These are phyloP conservation scores for Xyrauchen texanus DNA, from an alignment of 2,113 vertebrate genomes.

Conservation along the genomic window DNA sequence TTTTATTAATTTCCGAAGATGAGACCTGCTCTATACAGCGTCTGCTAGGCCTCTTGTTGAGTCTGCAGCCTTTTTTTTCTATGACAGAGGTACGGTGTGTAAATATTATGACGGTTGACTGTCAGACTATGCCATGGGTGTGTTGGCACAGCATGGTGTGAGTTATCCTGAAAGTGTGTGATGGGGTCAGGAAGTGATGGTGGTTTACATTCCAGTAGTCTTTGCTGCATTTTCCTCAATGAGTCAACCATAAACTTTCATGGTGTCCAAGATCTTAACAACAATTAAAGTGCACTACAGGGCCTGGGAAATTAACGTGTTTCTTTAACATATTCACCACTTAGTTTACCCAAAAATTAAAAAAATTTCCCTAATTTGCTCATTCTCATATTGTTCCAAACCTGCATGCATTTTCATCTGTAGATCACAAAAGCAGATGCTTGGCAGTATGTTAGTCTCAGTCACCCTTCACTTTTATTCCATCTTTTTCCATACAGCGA, in stretches of 20 bases:
- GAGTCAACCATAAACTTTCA: slow-evolving; percentile 64
- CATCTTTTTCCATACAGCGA: too few relatives aligned
- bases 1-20: slow-evolving; percentile 73
- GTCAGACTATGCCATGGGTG: slow-evolving; percentile 68
- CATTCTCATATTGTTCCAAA: too few relatives aligned
- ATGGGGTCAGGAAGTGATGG: slow-evolving; percentile 60
- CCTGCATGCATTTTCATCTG: too few relatives aligned
- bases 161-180: slow-evolving; percentile 65
- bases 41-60: slow-evolving; percentile 67
- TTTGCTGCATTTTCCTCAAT: slow-evolving; percentile 66
- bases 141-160: slow-evolving; percentile 63
- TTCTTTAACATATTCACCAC: too few relatives aligned
- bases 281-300: neutral
- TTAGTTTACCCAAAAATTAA: too few relatives aligned
- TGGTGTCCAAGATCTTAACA: neutral
- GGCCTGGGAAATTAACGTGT: neutral
- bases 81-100: slow-evolving; percentile 71
- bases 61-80: slow-evolving; percentile 74
- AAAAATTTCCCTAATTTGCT: too few relatives aligned
- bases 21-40: slow-evolving; percentile 68
- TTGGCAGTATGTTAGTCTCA: too few relatives aligned
- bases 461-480: too few relatives aligned
- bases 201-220: slow-evolving; percentile 72
- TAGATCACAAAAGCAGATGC: too few relatives aligned
- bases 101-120: slow-evolving; percentile 84